Base-by-base conservation (phyloP, 2,888 invertebrate species). In the Glaucopsyche alexis region DNA sequence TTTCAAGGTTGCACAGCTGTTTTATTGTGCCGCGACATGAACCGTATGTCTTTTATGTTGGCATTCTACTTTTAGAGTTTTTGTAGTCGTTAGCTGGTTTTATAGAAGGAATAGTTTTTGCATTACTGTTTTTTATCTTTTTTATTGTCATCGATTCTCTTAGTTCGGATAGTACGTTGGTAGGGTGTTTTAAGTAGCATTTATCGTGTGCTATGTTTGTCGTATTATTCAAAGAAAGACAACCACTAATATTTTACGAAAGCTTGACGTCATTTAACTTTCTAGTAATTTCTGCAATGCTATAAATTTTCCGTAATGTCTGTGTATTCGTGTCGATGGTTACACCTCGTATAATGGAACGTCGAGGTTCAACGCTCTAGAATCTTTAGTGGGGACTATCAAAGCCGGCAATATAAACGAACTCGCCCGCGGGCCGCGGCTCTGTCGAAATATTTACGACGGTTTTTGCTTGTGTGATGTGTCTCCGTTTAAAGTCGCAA, bases 361-460 rank as follows among this genome's bases (percentile, higher is more conserved):
- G 42, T 78, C 80, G 87, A 87, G 65, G 90, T 90, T 90, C 90
- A 90, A 87, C 84, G 87, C 84, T 86, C 89, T 79, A 83, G 81
- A 84, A 84, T 85, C 82, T 84, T 82, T 81, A 83, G 82, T 84
- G 79, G 78, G 84, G 42, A 86, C 84, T 85, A 86, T 88, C 84
- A 85, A 84, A 84, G 82, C 81, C 83, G 80, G 82, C 86, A 87
- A 84, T 86, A 87, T 86, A 87, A 88, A 87, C 84, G 85, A 85
- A 89, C 86, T 85, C 88, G 88, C 86, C 81, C 79, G 86, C 84
- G 81, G 88, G 86, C 81, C 79, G 86, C 84, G 81, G 85, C 82
- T 77, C 82, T 87, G 86, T 85, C 85, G 86, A 88, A 89, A 87
- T 88, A 84, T 89, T 89, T 87, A 89, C 85, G 84, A 87, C 86